Base-by-base conservation (phyloP, 2,113 vertebrate species). In the Plecotus auritus region DNA sequence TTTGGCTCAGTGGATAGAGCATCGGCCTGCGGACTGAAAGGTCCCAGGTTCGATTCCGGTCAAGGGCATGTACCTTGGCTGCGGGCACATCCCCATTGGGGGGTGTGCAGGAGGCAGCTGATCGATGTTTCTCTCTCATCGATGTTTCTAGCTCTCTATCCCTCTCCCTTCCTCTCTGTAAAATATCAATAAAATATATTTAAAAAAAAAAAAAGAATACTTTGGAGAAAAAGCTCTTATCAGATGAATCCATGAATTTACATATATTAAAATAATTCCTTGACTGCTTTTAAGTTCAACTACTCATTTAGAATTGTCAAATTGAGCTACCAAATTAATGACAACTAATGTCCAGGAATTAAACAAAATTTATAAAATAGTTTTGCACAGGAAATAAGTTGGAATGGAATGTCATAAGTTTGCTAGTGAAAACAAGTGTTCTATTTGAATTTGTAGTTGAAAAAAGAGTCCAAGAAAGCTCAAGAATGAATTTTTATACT, bases 211-310 rank as follows among this genome's bases (percentile, higher is more conserved):
- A n/a, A n/a, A n/a, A 69, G 99, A 99, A 96, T 99, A 99, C 92
- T 99, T 99, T 97, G 99, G 99, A 93, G 99, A 99, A 97, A 99
- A 99, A 96, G 99, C 99, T 73, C 99, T 99, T 49, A 99, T 99
- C 97, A 99, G 99, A 99, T 99, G 72, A 80, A 94, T 95, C 61
- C 9, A 7, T 45, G 5, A 20, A 90, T 56, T 92, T 81, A 13
- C 30, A 22, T 45, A 20, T 54, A 40, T 16, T 49, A 88, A 72
- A 72, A 54, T 61, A 90, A 89, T 61, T 14, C 13, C 81, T 54
- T 42, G 22, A 30, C 16, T 67, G 9, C 42, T 94, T 92, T 83
- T 10, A 45, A 78, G 7, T 90, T 20, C 37, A 81, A 28, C 12
- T 54, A 32, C 22, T 56, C n/a, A 18, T 23, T 20, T 72, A 69